A percentile compares a stretch with the other conserved stretches of the same genome.
Conservation (phyloP, 2,113 vertebrate species). For the Cyanoramphus novaezelandiae region DNA sequence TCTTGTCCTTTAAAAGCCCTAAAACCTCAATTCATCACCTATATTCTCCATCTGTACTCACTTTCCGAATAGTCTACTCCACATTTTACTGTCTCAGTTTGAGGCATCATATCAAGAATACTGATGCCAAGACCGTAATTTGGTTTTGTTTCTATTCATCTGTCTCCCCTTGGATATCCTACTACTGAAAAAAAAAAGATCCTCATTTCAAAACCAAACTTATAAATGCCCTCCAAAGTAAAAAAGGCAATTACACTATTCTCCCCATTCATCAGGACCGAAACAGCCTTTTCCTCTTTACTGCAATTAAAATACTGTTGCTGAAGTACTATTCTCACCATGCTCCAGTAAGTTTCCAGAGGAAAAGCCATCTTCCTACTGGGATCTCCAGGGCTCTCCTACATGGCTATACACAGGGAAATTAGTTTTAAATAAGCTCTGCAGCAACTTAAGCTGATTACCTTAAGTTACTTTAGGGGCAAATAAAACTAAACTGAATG, state of each 20-base stretch:
- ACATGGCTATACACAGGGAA: not conserved
- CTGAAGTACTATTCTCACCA: not conserved
- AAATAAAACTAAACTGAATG: not conserved
- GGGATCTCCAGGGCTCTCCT: not conserved
- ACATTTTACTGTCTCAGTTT: not conserved
- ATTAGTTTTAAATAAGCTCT: not conserved
- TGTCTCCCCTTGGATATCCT: not conserved
- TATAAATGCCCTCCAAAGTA: not conserved
- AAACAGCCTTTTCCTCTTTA: not conserved
- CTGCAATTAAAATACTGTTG: not conserved
- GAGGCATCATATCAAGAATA: not conserved
- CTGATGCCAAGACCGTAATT: not conserved
- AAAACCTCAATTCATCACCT: not conserved
- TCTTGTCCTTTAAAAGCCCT: not conserved
- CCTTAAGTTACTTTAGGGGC: not conserved
- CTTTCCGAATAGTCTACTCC: not conserved
- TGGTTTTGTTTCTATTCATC: not conserved
- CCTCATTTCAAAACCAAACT: not conserved
- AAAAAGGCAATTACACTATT: not conserved
- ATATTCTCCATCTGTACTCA: not conserved
- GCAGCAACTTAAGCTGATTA: not conserved
- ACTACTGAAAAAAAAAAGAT: not conserved
- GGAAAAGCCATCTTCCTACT: not conserved
- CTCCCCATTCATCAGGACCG: not conserved
- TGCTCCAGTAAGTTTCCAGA: not conserved